Evolutionary conservation across 2,113 vertebrate genomes (phyloP).

Genomic region (Pionites leucogaster): DNA sequence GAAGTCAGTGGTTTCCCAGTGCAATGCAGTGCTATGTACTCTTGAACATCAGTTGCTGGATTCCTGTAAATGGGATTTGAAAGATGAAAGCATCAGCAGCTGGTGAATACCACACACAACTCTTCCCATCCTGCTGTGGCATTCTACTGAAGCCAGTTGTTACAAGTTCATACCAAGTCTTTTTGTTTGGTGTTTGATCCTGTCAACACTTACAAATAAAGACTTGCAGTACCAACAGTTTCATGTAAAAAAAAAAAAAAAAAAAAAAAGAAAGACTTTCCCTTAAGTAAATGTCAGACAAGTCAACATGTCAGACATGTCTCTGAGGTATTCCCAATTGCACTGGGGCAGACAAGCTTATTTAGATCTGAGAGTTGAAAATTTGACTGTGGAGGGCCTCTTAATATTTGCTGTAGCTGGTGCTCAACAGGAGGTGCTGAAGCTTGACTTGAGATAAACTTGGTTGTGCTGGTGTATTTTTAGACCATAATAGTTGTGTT

Average conservation of each 20-base stretch:
- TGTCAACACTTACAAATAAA: not conserved
- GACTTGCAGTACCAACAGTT: not conserved
- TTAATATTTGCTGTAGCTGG: not conserved
- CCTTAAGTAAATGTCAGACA: conserved; percentile 23
- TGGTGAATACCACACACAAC: not conserved
- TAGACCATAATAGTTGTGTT: not conserved
- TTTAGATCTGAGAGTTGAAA: not conserved
- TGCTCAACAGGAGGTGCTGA: not conserved
- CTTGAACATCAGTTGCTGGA: not conserved
- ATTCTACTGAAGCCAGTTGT: not conserved
- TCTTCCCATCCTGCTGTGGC: not conserved
- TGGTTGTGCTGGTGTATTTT: not conserved
- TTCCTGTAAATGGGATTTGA: not conserved
- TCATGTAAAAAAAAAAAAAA: not conserved
- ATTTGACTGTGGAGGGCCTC: not conserved
- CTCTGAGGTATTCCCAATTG: not conserved
- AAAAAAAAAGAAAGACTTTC: not conserved
- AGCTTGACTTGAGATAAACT: not conserved
- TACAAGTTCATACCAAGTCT: not conserved
- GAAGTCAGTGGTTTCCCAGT: not conserved
- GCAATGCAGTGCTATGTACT: not conserved
- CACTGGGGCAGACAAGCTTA: not conserved
- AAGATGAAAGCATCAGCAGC: not conserved
- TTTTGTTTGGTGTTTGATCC: not conserved
- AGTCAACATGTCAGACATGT: not conserved